Evolutionary conservation across 2,797 vertebrate species (phyloP), one percentile per base, ranked within the genome.

Genomic region (Oreortyx pictus): DNA sequence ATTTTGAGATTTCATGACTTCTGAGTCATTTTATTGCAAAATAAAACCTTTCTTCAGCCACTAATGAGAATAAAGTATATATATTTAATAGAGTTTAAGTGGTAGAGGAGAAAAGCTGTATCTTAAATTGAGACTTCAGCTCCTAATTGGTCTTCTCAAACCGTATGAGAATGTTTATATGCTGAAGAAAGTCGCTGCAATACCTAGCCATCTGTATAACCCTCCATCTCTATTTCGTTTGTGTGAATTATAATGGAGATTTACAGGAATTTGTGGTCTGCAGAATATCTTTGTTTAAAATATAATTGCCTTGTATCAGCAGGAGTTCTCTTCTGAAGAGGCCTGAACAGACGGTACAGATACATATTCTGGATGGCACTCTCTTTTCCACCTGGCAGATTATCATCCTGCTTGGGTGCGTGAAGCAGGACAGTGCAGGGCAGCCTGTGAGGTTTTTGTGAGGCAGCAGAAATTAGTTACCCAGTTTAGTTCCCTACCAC

Each of bases 41-140:
- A 94, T 79, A 92, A 97, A 88, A 76, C 47, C 52, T 92, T 59
- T 11, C 29, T 86, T 88, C 65, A 78, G 50, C 75, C 70, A 35
- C 47, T 95, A 85, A 94, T 88, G 67, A 95, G 90, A 94, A 93
- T 54, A 24, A 96, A 93, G 54, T 82, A 94, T 92, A 92, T 95
- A 80, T 94, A 90, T 89, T 96, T 89, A 94, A 92, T 88, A 87
- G 44, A 86, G 46, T 93, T 87, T 95, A 94, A 94, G 77, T 82
- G n/a, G 33, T 79, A 93, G 75, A 54, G 25, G 67, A 90, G 79
- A 94, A 93, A 95, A 93, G 39, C 33, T 92, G 27, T 46, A 11
- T 23, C 77, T 88, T 94, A 95, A 92, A 83, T 80, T 72, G 70
- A 82, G 59, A 82, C 41, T 86, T 80, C 54, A 90, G 14, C 54